Conservation (phyloP, 2,888 invertebrate species). For the Mythimna loreyi region DNA sequence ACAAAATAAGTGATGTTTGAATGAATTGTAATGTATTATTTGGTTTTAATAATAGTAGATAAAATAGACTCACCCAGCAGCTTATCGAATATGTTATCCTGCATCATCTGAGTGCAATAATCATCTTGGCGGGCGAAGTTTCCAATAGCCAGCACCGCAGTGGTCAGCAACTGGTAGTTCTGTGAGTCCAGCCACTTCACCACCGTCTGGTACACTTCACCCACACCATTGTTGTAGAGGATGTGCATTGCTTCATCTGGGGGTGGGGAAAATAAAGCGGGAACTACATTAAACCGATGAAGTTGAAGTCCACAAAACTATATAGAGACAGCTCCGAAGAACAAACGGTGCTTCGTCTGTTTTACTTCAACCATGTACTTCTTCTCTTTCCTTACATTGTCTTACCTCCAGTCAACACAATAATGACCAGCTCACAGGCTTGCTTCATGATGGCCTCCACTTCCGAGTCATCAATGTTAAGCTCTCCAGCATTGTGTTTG, state of each 20-base stretch:
- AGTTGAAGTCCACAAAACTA: too few species aligned
- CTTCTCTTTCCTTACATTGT: neutral
- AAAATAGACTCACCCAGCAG: constrained; percentile 88
- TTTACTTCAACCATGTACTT: too few species aligned
- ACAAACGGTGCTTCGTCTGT: too few species aligned
- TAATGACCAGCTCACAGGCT: constrained; percentile 96
- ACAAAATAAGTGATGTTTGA: too few species aligned
- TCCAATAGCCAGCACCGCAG: constrained; percentile 96
- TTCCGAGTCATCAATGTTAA: constrained; percentile 85
- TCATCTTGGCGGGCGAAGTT: constrained; percentile 97
- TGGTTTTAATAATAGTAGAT: too few species aligned
- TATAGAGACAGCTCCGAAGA: too few species aligned
- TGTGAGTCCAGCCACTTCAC: constrained; percentile 94
- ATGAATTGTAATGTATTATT: too few species aligned
- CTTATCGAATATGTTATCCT: constrained; percentile 94
- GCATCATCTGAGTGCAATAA: constrained; percentile 96
- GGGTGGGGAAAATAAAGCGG: constrained; percentile 29
- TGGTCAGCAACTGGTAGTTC: constrained; percentile 94
- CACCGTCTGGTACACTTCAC: constrained; percentile 93
- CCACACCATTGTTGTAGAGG: constrained; percentile 94
- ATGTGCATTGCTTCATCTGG: constrained; percentile 96
- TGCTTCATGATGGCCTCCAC: constrained; percentile 93
- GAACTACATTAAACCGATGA: too few species aligned
- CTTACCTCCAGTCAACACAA: constrained; percentile 96
- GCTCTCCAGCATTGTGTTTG: constrained; percentile 73